Base-by-base conservation (phyloP, 2,888 invertebrate species). In the Tryphoninae sp. region DNA sequence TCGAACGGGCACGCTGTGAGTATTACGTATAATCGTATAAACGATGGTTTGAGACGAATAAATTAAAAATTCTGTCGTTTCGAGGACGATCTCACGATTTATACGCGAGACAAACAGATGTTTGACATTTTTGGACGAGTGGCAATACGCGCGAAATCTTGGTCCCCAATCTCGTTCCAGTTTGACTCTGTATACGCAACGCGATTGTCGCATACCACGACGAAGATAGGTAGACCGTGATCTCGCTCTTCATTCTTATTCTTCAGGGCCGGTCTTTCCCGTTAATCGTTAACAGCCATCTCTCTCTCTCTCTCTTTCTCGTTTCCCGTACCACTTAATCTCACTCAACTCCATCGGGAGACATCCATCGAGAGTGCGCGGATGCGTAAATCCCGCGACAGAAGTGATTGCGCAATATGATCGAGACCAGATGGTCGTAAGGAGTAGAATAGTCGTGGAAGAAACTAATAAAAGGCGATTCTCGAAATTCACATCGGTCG, bases 271-370 rank as follows among this genome's bases (percentile, higher is more conserved):
- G 53, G 58, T 75, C 62, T 76, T 11, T 71, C 59, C 71, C 75
- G 59, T 76, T 80, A 69, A 65, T 67, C 71, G 71, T 75, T 42
- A 59, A 75, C 75, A 53, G 75, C 51, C 65, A 40, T 59, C 71
- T n/a, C 33, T 33, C 6, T 33, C 6, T 33, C 26, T 33, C 6
- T 33, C 6, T 33, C 33, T 33, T 6, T 6, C 6, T 33, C 42
- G 59, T 71, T 59, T 65, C 19, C 49, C 13, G 59, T 65, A 71
- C 64, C 71, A 75, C 71, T 80, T 59, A 64, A 75, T 80, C 71
- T n/a, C 19, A 49, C 42, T 40, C 45, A 42, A 49, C 16, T 3
- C 61, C 40, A 22, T 3, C 22, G 19, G 9, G 11, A 11, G n/a
- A 55, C 22, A 13, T 11, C 19, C 22, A 62, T 51, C 49, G 19